Evolutionary conservation across 2,797 vertebrate species (phyloP), one percentile per base, ranked within the genome.

Genomic region (Zenarchopterus dispar): DNA sequence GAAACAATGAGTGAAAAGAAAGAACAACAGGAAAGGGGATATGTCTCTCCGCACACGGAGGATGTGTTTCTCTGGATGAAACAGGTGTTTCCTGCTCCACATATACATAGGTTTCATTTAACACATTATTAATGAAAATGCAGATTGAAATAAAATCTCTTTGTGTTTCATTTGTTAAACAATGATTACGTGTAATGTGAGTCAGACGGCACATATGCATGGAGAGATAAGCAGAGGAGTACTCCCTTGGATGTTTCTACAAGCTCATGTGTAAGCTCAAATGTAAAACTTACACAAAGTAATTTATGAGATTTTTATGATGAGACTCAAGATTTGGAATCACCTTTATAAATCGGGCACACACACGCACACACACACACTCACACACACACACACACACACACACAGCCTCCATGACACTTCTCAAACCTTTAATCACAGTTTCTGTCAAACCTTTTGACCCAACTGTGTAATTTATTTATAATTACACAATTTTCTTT

Each of bases 21-120:
- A 63, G 70, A 82, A 83, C 80, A 80, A 84, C 74, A 84, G 82
- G 78, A 82, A 84, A 77, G 39, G 64, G 82, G 88, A 90, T 80
- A 80, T 80, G 73, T 87, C 83, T 67, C 71, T 90, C 85, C 67
- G 84, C 80, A 13, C 46, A 17, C 59, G 42, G 58, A 68, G 81
- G 75, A 70, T 71, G 65, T 39, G 41, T 69, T 55, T 66, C 48
- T 67, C 66, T 42, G 58, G 7, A 51, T 67, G 48, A 64, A 85
- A 79, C 89, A 91, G 88, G 86, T 89, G 88, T 84, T 91, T 92
- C 90, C 89, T 53, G 65, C 65, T 73, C 56, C 16, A 18, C 57
- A 47, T 31, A 74, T 59, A 45, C 65, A 44, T 58, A 67, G 42
- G 31, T 53, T 56, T 77, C 56, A 78, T 83, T 86, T 78, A 68